A percentile compares a stretch with the other conserved stretches of the same genome.
phyloP scores from a whole-genome alignment of 2,888 invertebrate species.

The Oscheius myriophilus region DNA sequence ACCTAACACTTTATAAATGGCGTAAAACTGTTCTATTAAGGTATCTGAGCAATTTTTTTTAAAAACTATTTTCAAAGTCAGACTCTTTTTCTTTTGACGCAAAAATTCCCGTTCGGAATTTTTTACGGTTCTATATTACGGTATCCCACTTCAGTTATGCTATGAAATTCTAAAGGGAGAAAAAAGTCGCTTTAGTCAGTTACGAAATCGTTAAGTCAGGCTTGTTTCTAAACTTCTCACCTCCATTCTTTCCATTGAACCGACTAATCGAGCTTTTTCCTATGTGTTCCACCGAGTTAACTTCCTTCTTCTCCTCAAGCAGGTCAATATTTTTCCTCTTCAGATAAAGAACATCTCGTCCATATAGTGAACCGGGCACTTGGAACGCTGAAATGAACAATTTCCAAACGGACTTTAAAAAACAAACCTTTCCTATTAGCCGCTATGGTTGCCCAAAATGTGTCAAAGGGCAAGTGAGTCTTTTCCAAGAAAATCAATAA shows the following conservation, averaged over 20 bases:
- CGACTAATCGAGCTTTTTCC: conserved; percentile 47
- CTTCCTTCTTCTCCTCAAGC: background rate
- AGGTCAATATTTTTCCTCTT: conserved; percentile 22
- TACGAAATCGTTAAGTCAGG: no score
- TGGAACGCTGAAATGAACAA: conserved; percentile 37
- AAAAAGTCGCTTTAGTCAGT: no score
- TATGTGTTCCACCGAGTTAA: conserved; percentile 24
- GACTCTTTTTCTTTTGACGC: no score
- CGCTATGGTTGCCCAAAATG: conserved; percentile 53
- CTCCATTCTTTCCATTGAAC: conserved; percentile 41
- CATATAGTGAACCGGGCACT: conserved; percentile 43
- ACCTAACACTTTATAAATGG: no score
- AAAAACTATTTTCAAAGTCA: no score
- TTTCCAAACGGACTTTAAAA: background rate
- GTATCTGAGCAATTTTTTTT: no score
- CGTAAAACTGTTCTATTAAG: no score
- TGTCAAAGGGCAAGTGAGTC: conserved; percentile 54
- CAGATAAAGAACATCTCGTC: conserved; percentile 47
- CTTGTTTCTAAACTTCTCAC: no score
- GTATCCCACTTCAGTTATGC: no score
- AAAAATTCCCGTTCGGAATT: no score
- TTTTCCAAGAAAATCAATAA: conserved; percentile 39
- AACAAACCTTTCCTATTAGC: conserved; percentile 36
- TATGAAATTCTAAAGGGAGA: no score
- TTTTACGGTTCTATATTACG: no score